phyloP scores from a whole-genome alignment of 1,140 invertebrate species.

The Solen grandis region DNA sequence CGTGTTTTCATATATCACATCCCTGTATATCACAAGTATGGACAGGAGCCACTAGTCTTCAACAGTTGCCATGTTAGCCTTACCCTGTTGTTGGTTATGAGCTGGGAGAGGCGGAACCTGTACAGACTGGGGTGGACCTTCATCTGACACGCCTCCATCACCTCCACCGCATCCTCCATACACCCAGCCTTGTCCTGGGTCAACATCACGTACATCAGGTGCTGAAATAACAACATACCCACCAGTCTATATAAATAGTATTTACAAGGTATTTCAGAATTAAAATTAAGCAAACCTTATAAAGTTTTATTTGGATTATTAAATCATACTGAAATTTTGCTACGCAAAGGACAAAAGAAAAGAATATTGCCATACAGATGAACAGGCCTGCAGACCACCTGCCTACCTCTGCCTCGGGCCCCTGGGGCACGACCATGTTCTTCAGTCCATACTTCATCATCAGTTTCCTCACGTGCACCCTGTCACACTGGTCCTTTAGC shows the following conservation, averaged over 20 bases:
- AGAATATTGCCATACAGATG: no score
- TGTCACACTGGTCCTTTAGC: slow-evolving; percentile 65
- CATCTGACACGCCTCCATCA: slow-evolving; percentile 62
- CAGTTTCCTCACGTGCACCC: slow-evolving; percentile 67
- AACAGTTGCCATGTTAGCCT: no score
- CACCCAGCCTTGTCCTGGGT: slow-evolving; percentile 60
- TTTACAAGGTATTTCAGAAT: no score
- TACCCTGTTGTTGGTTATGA: slow-evolving; percentile 68
- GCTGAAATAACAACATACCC: slow-evolving; percentile 61
- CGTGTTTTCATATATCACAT: no score
- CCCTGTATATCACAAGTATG: no score
- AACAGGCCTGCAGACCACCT: no score
- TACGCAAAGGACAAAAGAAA: no score
- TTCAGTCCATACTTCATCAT: slow-evolving; percentile 72
- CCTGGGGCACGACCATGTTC: slow-evolving; percentile 53
- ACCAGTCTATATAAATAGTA: no score
- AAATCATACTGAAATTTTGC: no score
- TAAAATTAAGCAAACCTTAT: no score
- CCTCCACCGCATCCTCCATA: slow-evolving; percentile 69
- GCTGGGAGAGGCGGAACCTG: slow-evolving; percentile 62
- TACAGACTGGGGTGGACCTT: slow-evolving; percentile 61
- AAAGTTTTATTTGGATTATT: no score
- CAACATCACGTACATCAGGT: slow-evolving; percentile 68
- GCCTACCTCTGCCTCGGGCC: slow-evolving; percentile 58
- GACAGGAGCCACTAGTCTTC: no score